A percentile compares a stretch with the other conserved stretches of the same genome.
Conservation (phyloP, 1,140 invertebrate genomes). For the Euura saliciscinereae region DNA sequence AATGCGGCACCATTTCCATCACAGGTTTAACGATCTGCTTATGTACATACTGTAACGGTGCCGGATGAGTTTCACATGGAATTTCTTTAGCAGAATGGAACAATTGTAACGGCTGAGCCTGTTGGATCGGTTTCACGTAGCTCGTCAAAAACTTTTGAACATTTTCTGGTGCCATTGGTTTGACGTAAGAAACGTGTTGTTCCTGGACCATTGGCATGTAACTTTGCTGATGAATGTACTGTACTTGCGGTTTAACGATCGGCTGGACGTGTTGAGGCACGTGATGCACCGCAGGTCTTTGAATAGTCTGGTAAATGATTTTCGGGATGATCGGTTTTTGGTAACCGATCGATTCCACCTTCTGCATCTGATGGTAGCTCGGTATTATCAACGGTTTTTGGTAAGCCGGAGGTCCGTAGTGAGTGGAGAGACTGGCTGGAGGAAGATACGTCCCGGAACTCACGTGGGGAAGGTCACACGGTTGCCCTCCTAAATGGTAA, state of each 20-base stretch:
- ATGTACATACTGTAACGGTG: neutral
- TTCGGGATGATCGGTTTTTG: neutral
- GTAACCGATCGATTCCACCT: neutral
- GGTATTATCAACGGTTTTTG: neutral
- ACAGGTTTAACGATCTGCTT: neutral
- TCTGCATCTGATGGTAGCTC: neutral
- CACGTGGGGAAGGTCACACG: neutral
- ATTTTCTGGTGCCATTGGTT: constrained; percentile 19
- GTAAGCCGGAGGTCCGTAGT: neutral
- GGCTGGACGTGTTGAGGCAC: neutral
- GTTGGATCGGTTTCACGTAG: constrained; percentile 30
- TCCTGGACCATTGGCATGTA: constrained; percentile 28
- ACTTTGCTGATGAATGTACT: constrained; percentile 30
- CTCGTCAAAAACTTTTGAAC: neutral
- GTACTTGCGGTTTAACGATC: constrained; percentile 14
- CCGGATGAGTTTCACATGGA: neutral
- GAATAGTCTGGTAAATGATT: neutral
- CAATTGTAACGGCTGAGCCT: neutral
- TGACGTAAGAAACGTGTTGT: constrained; percentile 35
- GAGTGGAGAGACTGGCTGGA: neutral
- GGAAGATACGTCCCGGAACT: neutral
- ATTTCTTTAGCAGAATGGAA: neutral
- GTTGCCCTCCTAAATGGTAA: neutral
- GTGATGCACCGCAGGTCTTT: neutral
- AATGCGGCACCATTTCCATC: neutral